Conservation (phyloP, 2,797 vertebrate genomes). For the Cryptoblepharus egeriae region DNA sequence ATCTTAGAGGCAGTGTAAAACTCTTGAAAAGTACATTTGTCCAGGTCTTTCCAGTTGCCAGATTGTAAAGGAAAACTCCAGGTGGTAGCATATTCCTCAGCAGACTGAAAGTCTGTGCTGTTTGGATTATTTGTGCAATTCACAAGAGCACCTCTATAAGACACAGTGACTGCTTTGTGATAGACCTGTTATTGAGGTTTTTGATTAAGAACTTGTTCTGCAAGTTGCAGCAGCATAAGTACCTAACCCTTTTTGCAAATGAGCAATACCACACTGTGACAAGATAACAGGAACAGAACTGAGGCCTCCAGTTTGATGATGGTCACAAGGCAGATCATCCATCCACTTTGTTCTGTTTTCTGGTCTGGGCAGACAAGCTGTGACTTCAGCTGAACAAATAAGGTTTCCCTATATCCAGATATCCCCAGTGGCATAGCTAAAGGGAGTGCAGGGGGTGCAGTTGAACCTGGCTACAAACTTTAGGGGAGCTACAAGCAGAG, state of each 20-base stretch:
- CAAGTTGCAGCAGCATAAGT: not conserved
- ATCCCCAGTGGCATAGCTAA: too few species aligned
- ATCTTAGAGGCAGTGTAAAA: not conserved
- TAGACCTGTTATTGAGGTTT: not conserved
- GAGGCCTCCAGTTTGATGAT: not conserved
- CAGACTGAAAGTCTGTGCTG: conserved; percentile 11
- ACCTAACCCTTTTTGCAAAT: not conserved
- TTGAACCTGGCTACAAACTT: too few species aligned
- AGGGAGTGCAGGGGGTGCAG: too few species aligned
- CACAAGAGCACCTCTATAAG: not conserved
- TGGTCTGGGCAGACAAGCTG: not conserved
- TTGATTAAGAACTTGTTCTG: conserved; percentile 16
- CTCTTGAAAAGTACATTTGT: not conserved
- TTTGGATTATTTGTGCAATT: not conserved
- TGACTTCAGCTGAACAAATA: not conserved
- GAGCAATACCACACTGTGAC: not conserved
- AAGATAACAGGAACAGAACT: not conserved
- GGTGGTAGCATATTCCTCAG: not conserved
- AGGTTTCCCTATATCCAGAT: not conserved
- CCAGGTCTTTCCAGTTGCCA: not conserved
- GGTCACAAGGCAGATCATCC: not conserved
- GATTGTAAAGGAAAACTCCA: not conserved
- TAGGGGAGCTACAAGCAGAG: too few species aligned
- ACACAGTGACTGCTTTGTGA: not conserved
- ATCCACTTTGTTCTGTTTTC: not conserved